Evolutionary conservation across 2,113 vertebrate species (phyloP).

Genomic region (Nycticorax nycticorax): DNA sequence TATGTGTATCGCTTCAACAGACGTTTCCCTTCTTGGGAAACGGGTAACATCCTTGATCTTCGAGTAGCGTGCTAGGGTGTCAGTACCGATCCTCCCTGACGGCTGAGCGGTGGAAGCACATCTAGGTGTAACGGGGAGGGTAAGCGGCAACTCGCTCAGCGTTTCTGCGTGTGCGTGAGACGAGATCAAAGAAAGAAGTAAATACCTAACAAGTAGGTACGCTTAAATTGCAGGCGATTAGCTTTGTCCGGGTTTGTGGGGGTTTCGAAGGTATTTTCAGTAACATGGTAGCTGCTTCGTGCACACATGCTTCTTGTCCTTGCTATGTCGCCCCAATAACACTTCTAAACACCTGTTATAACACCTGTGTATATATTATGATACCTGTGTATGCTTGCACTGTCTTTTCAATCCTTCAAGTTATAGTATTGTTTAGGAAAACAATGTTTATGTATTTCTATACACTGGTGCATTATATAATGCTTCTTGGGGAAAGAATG

Average conservation of each 20-base stretch:
- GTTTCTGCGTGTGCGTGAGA: background rate
- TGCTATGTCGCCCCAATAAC: background rate
- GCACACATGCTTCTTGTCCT: rapidly evolving
- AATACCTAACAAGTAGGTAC: background rate
- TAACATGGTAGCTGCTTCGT: background rate
- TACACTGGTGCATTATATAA: rapidly evolving
- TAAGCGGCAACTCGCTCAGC: background rate
- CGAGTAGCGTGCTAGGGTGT: background rate
- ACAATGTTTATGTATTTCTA: background rate
- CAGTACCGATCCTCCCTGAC: background rate
- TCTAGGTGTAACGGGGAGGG: background rate
- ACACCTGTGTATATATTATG: rapidly evolving
- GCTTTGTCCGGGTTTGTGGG: background rate
- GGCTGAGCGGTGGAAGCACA: background rate
- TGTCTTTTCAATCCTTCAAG: background rate
- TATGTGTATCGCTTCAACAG: background rate
- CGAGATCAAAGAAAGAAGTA: background rate
- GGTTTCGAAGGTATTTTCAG: background rate
- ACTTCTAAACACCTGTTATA: background rate
- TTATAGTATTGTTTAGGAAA: background rate
- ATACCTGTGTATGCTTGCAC: background rate
- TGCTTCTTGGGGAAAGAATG: background rate
- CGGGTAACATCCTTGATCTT: background rate
- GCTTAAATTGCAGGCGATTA: background rate
- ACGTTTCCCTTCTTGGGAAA: background rate